Conservation (phyloP, 2,888 invertebrate species). For the Caenorhabditis panamensis region DNA sequence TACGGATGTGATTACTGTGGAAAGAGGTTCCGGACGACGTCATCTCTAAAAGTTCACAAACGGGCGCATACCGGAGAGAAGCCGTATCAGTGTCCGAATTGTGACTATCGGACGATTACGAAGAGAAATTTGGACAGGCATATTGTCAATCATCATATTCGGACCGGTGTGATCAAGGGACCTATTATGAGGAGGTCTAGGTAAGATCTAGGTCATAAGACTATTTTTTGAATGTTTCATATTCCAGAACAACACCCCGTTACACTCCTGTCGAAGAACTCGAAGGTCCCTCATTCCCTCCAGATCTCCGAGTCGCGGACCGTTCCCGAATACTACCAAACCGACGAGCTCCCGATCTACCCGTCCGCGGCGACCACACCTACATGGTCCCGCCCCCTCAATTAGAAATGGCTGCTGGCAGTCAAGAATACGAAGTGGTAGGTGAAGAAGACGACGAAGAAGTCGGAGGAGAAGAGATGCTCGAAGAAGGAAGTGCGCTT, state of each 20-base stretch:
- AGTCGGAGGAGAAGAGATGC: constrained; percentile 8
- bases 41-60: constrained; percentile 77
- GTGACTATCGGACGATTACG: constrained; percentile 77
- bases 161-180: constrained; percentile 62
- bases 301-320: too few species aligned
- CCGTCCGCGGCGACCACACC: constrained; percentile 14
- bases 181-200: constrained; percentile 65
- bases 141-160: constrained; percentile 77
- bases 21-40: constrained; percentile 78
- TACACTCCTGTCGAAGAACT: constrained; percentile 16
- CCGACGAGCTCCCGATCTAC: not conserved
- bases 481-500: not conserved
- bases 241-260: constrained; percentile 28
- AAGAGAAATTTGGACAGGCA: constrained; percentile 80
- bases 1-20: constrained; percentile 76
- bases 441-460: not conserved
- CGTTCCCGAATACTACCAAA: not conserved
- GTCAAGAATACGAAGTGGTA: not conserved
- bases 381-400: constrained; percentile 17
- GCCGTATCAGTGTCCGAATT: constrained; percentile 77
- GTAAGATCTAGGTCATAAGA: constrained; percentile 35
- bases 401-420: too few species aligned
- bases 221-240: too few species aligned
- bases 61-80: constrained; percentile 79
- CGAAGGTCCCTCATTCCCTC: not conserved